Conservation (phyloP, 2,113 vertebrate genomes). For the Catharus bicknelli region DNA sequence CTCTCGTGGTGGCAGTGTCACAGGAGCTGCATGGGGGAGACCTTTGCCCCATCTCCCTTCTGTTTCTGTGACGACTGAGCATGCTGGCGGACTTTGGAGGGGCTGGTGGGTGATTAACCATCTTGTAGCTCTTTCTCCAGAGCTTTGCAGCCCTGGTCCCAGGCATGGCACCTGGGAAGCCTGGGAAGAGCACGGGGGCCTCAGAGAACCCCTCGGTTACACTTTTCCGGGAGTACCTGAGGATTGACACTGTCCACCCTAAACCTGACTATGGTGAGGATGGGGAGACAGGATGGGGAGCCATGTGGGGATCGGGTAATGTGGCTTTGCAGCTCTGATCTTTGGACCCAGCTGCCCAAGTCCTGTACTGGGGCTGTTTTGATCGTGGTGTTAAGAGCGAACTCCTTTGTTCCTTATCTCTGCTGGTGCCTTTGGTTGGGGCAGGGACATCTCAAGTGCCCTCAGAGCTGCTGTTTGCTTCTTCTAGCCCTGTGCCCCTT, state of each 20-base stretch:
- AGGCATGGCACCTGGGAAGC: slow-evolving; percentile 42
- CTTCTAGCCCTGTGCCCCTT: not conserved
- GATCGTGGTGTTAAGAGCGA: not conserved
- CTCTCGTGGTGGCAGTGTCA: not conserved
- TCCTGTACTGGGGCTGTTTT: not conserved
- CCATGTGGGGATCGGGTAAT: fast-evolving
- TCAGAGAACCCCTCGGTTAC: slow-evolving; percentile 85
- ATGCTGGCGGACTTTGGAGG: slow-evolving; percentile 24
- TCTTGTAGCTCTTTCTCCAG: not conserved
- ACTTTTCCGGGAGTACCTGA: slow-evolving; percentile 90
- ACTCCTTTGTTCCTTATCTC: not conserved
- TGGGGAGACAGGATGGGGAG: fast-evolving
- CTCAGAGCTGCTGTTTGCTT: not conserved
- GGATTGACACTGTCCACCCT: slow-evolving; percentile 88
- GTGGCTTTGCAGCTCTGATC: not conserved
- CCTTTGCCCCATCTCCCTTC: not conserved
- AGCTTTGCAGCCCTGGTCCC: not conserved
- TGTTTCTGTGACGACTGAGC: not conserved
- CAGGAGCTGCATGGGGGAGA: not conserved
- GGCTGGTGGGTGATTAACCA: slow-evolving; percentile 18
- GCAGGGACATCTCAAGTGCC: not conserved
- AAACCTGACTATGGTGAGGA: slow-evolving; percentile 91
- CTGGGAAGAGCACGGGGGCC: not conserved
- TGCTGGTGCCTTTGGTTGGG: not conserved
- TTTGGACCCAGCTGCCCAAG: not conserved